phyloP scores from a whole-genome alignment of 2,113 vertebrate genomes.

The Dendrocopos noguchii region DNA sequence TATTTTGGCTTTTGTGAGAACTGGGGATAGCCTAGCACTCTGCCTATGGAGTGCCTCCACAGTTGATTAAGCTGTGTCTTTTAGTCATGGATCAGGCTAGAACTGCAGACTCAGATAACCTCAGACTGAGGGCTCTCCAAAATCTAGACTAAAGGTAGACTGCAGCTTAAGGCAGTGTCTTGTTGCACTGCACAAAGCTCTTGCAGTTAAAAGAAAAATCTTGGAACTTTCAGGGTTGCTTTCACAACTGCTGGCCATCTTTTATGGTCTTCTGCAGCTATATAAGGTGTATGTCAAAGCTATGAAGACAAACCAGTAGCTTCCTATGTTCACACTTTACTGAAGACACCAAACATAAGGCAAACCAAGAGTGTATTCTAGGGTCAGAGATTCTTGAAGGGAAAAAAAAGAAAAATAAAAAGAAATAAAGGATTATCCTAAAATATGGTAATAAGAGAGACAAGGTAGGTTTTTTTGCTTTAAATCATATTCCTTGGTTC shows the following conservation, averaged over 20 bases:
- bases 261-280: neutral
- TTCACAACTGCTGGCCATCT: neutral
- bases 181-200: neutral
- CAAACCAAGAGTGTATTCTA: neutral
- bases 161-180: neutral
- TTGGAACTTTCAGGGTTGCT: neutral
- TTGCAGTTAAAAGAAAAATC: neutral
- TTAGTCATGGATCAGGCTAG: neutral
- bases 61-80: neutral
- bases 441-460: neutral
- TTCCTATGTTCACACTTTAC: neutral
- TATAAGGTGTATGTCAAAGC: neutral
- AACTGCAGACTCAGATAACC: neutral
- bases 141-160: neutral
- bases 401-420: neutral
- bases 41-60: neutral
- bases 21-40: neutral
- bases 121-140: neutral
- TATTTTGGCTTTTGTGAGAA: neutral
- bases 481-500: neutral
- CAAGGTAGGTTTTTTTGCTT: neutral
- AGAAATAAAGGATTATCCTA: neutral
- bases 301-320: neutral
- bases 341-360: neutral
- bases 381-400: neutral